Evolutionary conservation across 2,113 vertebrate genomes (phyloP).

Genomic region (Chloropsis cyanopogon): DNA sequence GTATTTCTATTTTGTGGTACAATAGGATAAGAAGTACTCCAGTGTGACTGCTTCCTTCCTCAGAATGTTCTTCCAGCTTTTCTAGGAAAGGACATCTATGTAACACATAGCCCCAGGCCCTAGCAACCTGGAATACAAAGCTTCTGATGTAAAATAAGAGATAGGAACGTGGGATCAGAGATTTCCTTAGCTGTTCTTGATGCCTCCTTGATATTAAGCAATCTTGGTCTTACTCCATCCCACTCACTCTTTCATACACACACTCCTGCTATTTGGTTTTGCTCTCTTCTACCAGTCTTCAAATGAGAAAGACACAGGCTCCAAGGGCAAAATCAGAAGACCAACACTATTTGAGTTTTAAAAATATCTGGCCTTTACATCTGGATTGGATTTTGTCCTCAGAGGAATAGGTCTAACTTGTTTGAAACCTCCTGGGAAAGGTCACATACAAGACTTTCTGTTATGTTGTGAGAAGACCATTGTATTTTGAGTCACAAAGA

Average conservation of each 20-base stretch:
- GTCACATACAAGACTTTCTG: slow-evolving; percentile 3
- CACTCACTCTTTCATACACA: background rate
- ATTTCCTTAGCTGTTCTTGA: background rate
- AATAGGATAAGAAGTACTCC: background rate
- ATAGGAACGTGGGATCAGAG: background rate
- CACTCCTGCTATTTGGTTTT: background rate
- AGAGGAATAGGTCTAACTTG: background rate
- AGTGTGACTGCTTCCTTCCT: background rate
- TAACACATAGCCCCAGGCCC: background rate
- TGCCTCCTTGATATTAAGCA: background rate
- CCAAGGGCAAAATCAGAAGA: background rate
- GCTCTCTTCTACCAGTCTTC: background rate
- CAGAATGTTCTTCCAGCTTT: background rate
- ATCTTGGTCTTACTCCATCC: background rate
- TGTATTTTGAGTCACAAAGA: background rate
- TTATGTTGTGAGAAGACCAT: background rate
- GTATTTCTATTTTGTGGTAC: background rate
- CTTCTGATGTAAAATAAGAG: background rate
- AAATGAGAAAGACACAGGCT: background rate
- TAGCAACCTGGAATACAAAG: background rate
- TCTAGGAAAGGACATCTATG: background rate
- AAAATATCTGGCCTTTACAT: background rate
- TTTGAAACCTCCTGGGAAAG: slow-evolving; percentile 10
- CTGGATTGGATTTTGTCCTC: background rate
- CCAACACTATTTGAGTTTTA: background rate